These are phyloP conservation scores for Gambelia wislizenii DNA, from an alignment of 2,797 vertebrate genomes.

Conservation along the genomic window DNA sequence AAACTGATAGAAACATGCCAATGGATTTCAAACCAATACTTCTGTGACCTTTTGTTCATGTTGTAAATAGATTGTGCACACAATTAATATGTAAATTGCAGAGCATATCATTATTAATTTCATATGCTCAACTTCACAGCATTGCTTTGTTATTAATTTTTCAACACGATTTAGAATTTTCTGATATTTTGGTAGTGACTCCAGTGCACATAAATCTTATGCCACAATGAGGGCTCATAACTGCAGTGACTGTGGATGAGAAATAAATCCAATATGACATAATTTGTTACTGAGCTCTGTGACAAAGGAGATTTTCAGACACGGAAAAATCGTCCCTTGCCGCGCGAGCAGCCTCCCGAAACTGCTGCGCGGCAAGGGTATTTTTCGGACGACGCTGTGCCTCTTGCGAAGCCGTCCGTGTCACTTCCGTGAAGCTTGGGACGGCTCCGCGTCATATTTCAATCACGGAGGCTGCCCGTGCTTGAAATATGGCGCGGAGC, in stretches of 20 bases:
- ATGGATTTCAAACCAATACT: conserved; percentile 34
- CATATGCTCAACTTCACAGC: conserved; percentile 1
- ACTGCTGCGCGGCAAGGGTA: too few relatives aligned
- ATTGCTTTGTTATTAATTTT: conserved; percentile 27
- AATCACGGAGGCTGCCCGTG: too few relatives aligned
- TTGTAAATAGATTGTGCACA: conserved; percentile 31
- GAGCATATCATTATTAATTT: conserved; percentile 33
- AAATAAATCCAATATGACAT: conserved; percentile 5
- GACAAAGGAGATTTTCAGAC: too few relatives aligned
- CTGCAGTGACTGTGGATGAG: not conserved
- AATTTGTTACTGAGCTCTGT: conserved; percentile 1
- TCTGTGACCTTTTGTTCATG: conserved; percentile 31
- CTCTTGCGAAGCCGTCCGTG: too few relatives aligned
- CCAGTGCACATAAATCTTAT: not conserved
- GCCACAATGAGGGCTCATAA: not conserved
- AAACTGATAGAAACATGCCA: conserved; percentile 11
- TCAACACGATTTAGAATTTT: conserved; percentile 5
- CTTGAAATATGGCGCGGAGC: too few relatives aligned
- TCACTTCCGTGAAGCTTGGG: too few relatives aligned
- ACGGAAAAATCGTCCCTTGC: too few relatives aligned
- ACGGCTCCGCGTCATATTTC: too few relatives aligned
- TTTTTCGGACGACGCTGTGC: too few relatives aligned
- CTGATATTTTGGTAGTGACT: not conserved
- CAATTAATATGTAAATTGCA: conserved; percentile 48
- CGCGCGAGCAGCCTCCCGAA: too few relatives aligned